Conservation (phyloP, 64 coral and sea anemone genomes). For the Montipora capricornis region DNA sequence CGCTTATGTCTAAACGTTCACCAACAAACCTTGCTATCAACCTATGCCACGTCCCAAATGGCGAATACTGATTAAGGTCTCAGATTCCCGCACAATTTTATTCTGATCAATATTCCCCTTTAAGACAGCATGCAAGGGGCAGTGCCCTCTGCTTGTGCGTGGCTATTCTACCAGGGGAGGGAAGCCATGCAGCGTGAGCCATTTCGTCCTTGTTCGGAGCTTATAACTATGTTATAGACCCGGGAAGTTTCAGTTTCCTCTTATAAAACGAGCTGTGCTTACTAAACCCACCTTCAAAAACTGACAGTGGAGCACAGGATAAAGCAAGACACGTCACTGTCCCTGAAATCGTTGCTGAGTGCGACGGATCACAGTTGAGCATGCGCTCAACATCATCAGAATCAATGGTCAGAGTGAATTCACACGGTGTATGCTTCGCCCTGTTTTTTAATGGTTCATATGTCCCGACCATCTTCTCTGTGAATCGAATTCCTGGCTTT, state of each 20-base stretch:
- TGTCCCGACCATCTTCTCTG: slow-evolving; percentile 62
- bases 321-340: slow-evolving; percentile 39
- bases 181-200: neutral
- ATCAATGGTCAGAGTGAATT: slow-evolving; percentile 43
- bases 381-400: slow-evolving; percentile 59
- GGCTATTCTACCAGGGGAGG: neutral
- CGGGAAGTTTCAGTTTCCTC: neutral
- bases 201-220: neutral
- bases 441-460: neutral
- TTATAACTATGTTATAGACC: neutral
- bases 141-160: neutral
- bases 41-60: neutral
- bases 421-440: neutral
- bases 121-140: neutral
- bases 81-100: neutral
- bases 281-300: slow-evolving; percentile 28
- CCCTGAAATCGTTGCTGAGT: slow-evolving; percentile 37
- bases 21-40: neutral
- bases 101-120: neutral
- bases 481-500: slow-evolving; percentile 64
- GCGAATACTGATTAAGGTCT: neutral
- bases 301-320: slow-evolving; percentile 25
- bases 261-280: neutral
- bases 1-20: neutral
- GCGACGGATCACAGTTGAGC: slow-evolving; percentile 49